These are phyloP conservation scores for Pedionomus torquatus DNA, from an alignment of 2,113 vertebrate genomes.

Conservation along the genomic window DNA sequence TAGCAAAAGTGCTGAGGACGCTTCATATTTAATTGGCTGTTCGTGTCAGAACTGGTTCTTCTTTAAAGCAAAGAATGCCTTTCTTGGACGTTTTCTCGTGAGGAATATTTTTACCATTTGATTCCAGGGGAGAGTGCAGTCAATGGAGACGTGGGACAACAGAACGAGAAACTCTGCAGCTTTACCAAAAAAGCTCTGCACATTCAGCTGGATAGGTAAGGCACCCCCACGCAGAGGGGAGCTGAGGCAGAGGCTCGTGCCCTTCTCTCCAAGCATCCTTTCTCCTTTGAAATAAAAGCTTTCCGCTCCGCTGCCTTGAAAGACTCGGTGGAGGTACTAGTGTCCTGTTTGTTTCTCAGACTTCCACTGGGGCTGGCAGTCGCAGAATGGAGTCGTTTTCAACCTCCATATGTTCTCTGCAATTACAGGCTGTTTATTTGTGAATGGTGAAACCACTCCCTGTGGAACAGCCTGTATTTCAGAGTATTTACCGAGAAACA, in stretches of 20 bases:
- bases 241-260: background rate
- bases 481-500: slow-evolving; percentile 34
- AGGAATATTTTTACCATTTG: slow-evolving; percentile 28
- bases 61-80: slow-evolving; percentile 13
- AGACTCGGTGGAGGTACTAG: background rate
- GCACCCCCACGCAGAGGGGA: background rate
- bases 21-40: background rate
- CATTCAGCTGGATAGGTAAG: slow-evolving; percentile 96
- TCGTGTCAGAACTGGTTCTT: background rate
- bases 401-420: background rate
- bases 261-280: background rate
- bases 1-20: slow-evolving; percentile 20
- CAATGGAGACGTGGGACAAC: slow-evolving; percentile 82
- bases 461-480: slow-evolving; percentile 35
- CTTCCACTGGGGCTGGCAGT: background rate
- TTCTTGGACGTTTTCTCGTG: background rate
- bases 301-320: background rate
- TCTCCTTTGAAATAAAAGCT: background rate
- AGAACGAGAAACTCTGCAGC: slow-evolving; percentile 88
- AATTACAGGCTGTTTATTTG: background rate
- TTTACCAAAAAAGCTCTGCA: slow-evolving; percentile 96
- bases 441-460: background rate
- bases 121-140: slow-evolving; percentile 90
- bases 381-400: background rate
- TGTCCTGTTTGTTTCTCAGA: background rate